phyloP scores from a whole-genome alignment of 2,888 invertebrate species.

The Agapetus fuscipes region DNA sequence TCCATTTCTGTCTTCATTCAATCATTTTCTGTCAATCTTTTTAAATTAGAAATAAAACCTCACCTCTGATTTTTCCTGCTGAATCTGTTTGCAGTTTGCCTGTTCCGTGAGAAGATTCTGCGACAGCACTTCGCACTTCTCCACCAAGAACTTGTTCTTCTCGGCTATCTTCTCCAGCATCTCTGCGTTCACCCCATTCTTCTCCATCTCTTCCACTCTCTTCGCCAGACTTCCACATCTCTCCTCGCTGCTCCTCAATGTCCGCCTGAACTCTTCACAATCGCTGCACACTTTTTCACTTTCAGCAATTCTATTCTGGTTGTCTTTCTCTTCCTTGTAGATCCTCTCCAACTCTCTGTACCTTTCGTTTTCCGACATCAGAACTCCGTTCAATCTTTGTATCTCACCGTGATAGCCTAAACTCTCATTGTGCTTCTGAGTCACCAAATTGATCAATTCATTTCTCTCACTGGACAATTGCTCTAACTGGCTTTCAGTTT shows the following conservation, averaged over 20 bases:
- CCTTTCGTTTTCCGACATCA: conserved; percentile 44
- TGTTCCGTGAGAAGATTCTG: conserved; percentile 59
- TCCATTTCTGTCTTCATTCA: too few species aligned
- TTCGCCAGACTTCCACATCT: conserved; percentile 25
- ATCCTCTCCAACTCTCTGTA: conserved; percentile 28
- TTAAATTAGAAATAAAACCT: too few species aligned
- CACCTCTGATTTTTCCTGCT: conserved; percentile 50
- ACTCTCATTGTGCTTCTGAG: conserved; percentile 78
- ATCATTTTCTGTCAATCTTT: too few species aligned
- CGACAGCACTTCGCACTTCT: conserved; percentile 59
- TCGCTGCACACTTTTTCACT: conserved; percentile 23
- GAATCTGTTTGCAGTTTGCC: conserved; percentile 50
- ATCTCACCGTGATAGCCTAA: conserved; percentile 78
- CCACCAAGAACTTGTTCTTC: conserved; percentile 49
- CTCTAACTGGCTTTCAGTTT: conserved; percentile 21
- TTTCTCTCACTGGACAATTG: conserved; percentile 49
- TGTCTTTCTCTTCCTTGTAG: conserved; percentile 22
- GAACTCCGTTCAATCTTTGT: conserved; percentile 58
- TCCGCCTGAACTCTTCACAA: conserved; percentile 11
- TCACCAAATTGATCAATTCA: conserved; percentile 61
- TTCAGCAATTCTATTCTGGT: conserved; percentile 11
- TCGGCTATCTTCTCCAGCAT: conserved; percentile 48
- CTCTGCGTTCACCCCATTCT: conserved; percentile 27
- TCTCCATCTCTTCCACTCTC: conserved; percentile 28
- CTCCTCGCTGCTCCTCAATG: conserved; percentile 25